Base-by-base conservation (phyloP, 2,113 vertebrate genomes). In the Columba janthina region DNA sequence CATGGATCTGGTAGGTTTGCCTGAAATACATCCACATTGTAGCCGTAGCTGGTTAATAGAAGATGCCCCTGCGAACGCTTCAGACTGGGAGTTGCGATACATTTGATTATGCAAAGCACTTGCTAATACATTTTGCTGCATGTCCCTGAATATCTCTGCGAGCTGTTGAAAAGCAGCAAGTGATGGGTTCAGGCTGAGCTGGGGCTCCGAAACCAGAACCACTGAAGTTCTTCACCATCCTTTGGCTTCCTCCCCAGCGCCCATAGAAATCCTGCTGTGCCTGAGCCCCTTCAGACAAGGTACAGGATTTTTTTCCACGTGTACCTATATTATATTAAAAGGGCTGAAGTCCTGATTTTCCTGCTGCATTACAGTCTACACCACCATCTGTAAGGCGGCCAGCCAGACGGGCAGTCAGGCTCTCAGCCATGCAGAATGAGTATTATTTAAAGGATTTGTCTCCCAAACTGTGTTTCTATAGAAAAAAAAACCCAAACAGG, bases 331-430 rank as follows among this genome's bases (percentile, higher is more conserved):
- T 11, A 24, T 28, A 58, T 17, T 32, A 12, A 67, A 50, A 58
- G 31, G 18, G 11, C 42, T 87, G 51, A 38, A 32, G 56, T 48
- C 32, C 51, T 2, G 3, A 8, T 51, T 75, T 81, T 25, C 65
- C 42, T 6, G 4, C 22, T 26, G 34, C 54, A 2, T 36, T 32
- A 57, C 15, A 29, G 62, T 44, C 64, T 65, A 36, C 19, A 12
- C 3, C 6, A 1, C 14, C 24, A 2, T 32, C 42, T 53, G 12
- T 36, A 17, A 71, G 81, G 64, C 3, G 53, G 19, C 0, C 6
- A 65, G 42, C 34, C 51, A 57, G 80, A 29, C 0, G 16, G 22
- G 40, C 71, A 34, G 42, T 7, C 3, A 2, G 22, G 6, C 51
- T 71, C 67, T 34, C 56, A 24, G 57, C 24, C 82, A 15, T n/a